Percentiles rank a stretch among this genome's conserved stretches.
phyloP scores from a whole-genome alignment of 2,797 vertebrate genomes.

The Epinephelus malabaricus region DNA sequence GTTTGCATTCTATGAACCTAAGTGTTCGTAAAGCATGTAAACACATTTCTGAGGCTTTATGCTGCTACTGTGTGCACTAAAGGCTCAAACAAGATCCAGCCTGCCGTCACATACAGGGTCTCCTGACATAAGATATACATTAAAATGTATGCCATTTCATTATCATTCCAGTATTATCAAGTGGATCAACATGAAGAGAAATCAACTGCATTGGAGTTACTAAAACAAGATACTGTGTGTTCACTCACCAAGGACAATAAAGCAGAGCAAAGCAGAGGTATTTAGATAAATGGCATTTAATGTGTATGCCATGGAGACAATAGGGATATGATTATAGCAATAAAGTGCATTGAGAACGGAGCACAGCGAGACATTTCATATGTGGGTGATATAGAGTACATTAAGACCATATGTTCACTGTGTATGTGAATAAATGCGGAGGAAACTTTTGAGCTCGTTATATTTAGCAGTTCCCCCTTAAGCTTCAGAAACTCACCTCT shows the following conservation, averaged over 20 bases:
- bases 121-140: neutral
- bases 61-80: neutral
- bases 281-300: conserved; percentile 6
- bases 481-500: neutral
- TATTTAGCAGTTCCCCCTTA: neutral
- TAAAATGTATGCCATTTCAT: neutral
- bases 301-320: neutral
- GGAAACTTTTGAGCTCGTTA: neutral
- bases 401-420: neutral
- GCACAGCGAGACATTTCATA: neutral
- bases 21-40: neutral
- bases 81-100: conserved; percentile 10
- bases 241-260: neutral
- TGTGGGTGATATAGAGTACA: neutral
- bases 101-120: neutral
- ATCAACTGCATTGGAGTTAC: neutral
- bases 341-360: neutral
- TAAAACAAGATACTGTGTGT: neutral
- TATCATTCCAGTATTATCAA: neutral
- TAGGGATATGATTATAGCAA: neutral
- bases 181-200: neutral
- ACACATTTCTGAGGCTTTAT: neutral
- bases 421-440: neutral
- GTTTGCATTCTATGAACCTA: conserved; percentile 2
- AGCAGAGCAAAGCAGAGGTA: too few species aligned